Percentiles rank a stretch among this genome's conserved stretches.
phyloP scores from a whole-genome alignment of 2,113 vertebrate genomes.

The Phylloscopus trochiloides region DNA sequence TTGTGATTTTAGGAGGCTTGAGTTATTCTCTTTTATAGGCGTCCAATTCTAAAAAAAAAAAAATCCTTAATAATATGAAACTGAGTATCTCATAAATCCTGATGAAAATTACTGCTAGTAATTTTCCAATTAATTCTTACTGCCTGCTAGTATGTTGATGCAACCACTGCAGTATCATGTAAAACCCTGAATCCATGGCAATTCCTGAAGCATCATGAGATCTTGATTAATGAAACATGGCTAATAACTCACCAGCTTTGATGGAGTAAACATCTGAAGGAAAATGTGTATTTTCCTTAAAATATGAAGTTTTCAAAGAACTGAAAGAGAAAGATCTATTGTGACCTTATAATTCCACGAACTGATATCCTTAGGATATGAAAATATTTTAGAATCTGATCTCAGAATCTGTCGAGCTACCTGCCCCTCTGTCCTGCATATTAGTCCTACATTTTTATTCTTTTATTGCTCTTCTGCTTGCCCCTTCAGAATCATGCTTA shows the following conservation, averaged over 20 bases:
- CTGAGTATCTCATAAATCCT: background rate
- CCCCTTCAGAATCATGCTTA: conserved; percentile 25
- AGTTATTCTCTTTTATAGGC: background rate
- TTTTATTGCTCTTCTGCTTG: background rate
- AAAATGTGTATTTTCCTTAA: background rate
- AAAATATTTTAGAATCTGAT: background rate
- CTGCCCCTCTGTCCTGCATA: background rate
- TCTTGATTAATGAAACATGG: background rate
- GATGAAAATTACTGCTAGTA: background rate
- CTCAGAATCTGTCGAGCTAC: background rate
- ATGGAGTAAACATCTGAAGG: background rate
- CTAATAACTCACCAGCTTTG: background rate
- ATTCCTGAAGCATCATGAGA: background rate
- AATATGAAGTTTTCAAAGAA: background rate
- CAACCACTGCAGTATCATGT: background rate
- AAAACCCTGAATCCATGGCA: background rate
- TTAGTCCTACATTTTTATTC: background rate
- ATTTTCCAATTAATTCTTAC: background rate
- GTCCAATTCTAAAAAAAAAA: background rate
- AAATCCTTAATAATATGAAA: background rate
- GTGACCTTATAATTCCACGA: background rate
- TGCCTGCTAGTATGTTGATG: background rate
- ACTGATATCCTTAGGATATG: background rate
- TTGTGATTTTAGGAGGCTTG: background rate
- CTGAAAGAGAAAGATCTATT: background rate